Base-by-base conservation (phyloP, 2,113 vertebrate species). In the Setophaga kirtlandii region DNA sequence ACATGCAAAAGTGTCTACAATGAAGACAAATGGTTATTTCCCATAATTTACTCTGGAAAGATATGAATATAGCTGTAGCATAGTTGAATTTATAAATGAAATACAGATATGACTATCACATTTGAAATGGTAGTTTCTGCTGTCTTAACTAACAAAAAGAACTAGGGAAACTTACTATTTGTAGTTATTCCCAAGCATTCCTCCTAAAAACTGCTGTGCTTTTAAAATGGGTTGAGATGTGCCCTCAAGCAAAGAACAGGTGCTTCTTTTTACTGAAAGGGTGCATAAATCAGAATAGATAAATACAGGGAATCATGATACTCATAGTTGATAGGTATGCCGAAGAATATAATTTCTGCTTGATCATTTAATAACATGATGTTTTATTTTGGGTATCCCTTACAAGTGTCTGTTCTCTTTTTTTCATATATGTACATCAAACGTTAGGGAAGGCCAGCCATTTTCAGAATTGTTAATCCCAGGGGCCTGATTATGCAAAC, bases 21-120 rank as follows among this genome's bases (percentile, higher is more conserved):
- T 97, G 98, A 97, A 98, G 97, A 98, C 96, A 97, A 95, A 97
- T 95, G 70, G 82, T 97, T 96, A 95, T 92, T 96, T 96, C 93
- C 93, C 30, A 62, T 96, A 94, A 91, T 97, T 96, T 98, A 92
- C 88, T 96, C 88, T 47, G 91, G 94, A 97, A 96, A 93, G 87
- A 97, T 50, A 90, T 71, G 96, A 97, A 74, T 93, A 68, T 84
- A 50, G 67, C 87, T 86, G 23, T 86, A 96, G 75, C 27, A 1
- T 58, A 56, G 81, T 74, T 93, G 94, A 81, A 91, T 96, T 96
- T 89, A 79, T 87, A 96, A 93, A 78, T 96, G 89, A 95, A 94
- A 89, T 83, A 80, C 35, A 94, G 96, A 76, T 94, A 86, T n/a
- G 64, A 91, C 92, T 90, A 8, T 93, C 70, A 68, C 78, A 35